These are phyloP conservation scores for Oopsacas minuta DNA, from an alignment of 37 sponge, comb jelly and placozoan genomes.

Conservation along the genomic window DNA sequence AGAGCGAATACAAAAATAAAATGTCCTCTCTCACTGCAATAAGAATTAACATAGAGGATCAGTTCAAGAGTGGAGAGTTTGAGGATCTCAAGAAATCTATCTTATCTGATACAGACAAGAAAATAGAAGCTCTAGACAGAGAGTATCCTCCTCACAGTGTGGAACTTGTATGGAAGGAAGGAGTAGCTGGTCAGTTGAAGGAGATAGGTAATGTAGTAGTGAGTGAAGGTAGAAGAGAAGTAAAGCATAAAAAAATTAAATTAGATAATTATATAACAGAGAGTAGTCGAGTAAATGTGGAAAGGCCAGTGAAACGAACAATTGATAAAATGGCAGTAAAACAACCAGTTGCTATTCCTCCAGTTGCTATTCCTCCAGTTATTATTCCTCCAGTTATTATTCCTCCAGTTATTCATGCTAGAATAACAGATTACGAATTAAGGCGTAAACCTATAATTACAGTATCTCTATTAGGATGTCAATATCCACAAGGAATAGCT, in stretches of 20 bases:
- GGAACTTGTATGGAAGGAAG: background rate
- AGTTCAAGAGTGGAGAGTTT: background rate
- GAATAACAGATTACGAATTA: background rate
- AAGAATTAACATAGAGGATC: background rate
- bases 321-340: background rate
- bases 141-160: background rate
- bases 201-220: background rate
- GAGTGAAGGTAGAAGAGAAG: background rate
- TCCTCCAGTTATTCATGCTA: background rate
- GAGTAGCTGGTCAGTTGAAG: background rate
- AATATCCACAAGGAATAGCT: slow-evolving; percentile 13
- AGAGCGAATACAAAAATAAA: background rate
- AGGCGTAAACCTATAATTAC: background rate
- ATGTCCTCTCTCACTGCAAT: background rate
- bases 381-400: background rate
- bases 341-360: background rate
- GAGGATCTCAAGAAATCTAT: background rate
- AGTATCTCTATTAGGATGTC: background rate
- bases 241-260: background rate
- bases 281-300: background rate
- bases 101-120: background rate
- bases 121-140: background rate
- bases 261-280: background rate
- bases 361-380: background rate
- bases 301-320: background rate